Conservation (phyloP, 2,888 invertebrate genomes). For the Caenorhabditis auriculariae region DNA sequence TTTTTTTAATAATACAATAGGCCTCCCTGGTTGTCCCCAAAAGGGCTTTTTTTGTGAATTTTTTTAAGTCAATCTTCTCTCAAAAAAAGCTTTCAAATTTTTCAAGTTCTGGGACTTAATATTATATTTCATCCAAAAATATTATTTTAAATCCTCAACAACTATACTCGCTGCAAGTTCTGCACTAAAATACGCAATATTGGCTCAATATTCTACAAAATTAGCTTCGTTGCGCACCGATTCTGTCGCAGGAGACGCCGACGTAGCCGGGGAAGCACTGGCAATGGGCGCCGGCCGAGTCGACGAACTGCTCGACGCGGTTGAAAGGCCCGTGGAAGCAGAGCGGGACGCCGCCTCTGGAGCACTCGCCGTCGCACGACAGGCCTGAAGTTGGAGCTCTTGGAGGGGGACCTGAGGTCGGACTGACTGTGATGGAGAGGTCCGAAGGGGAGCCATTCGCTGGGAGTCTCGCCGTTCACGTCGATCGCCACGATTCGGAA, state of each 20-base stretch:
- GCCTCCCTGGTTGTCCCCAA: too few relatives aligned
- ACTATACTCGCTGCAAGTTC: too few relatives aligned
- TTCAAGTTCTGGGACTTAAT: too few relatives aligned
- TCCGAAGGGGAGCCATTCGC: constrained; percentile 44
- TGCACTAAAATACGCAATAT: too few relatives aligned
- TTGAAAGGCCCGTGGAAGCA: constrained; percentile 51
- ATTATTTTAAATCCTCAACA: too few relatives aligned
- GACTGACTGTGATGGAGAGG: constrained; percentile 44
- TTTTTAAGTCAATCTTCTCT: too few relatives aligned
- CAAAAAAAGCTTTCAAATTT: too few relatives aligned
- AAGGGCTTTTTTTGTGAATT: too few relatives aligned
- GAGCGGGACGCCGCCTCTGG: constrained; percentile 52
- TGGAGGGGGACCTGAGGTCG: background rate
- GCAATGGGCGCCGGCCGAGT: constrained; percentile 49
- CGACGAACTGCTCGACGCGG: constrained; percentile 35
- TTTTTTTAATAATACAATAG: too few relatives aligned
- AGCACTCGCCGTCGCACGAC: constrained; percentile 52
- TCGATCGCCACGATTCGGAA: constrained; percentile 51
- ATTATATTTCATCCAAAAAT: background rate
- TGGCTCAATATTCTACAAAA: background rate
- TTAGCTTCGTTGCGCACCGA: constrained; percentile 38
- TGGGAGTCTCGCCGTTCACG: constrained; percentile 53
- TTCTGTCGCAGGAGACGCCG: constrained; percentile 46
- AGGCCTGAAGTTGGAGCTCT: constrained; percentile 32
- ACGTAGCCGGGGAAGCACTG: constrained; percentile 58